Conservation (phyloP, 2,888 invertebrate species). For the Salpingus planirostris region DNA sequence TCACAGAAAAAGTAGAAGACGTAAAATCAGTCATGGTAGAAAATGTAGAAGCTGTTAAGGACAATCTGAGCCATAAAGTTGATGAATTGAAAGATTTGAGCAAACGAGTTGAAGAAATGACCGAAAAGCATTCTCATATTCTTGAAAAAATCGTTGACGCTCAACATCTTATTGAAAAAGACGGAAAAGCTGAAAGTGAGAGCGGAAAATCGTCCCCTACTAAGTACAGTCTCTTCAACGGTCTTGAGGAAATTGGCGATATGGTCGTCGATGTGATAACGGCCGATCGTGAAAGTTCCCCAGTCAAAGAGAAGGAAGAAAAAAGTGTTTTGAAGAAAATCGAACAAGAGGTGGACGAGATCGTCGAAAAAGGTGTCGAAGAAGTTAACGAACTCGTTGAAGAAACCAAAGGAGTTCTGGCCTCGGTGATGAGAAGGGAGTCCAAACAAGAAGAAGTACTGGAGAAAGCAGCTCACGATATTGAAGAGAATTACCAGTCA, state of each 20-base stretch:
- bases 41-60: neutral
- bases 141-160: too few species aligned
- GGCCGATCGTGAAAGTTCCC: slow-evolving; percentile 1
- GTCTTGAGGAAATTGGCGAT: slow-evolving; percentile 8
- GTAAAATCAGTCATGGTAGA: neutral
- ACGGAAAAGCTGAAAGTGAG: slow-evolving; percentile 11
- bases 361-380: slow-evolving; percentile 7
- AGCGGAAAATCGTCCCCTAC: slow-evolving; percentile 3
- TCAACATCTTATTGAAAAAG: too few species aligned
- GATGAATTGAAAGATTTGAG: slow-evolving; percentile 2
- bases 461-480: slow-evolving; percentile 13
- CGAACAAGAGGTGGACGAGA: slow-evolving; percentile 5
- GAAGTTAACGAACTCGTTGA: slow-evolving; percentile 11
- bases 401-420: slow-evolving; percentile 5
- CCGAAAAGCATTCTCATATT: too few species aligned
- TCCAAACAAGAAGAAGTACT: slow-evolving; percentile 20
- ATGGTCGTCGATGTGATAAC: slow-evolving; percentile 9
- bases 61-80: neutral
- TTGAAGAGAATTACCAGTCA: slow-evolving; percentile 15
- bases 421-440: too few species aligned
- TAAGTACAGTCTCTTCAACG: slow-evolving; percentile 7
- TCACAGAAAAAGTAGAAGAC: neutral
- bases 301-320: neutral
- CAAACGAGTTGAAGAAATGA: too few species aligned
- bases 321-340: neutral